Evolutionary conservation across 2,888 invertebrate genomes (phyloP), one percentile per base, ranked within the genome.

Genomic region (Eupithecia centaureata): DNA sequence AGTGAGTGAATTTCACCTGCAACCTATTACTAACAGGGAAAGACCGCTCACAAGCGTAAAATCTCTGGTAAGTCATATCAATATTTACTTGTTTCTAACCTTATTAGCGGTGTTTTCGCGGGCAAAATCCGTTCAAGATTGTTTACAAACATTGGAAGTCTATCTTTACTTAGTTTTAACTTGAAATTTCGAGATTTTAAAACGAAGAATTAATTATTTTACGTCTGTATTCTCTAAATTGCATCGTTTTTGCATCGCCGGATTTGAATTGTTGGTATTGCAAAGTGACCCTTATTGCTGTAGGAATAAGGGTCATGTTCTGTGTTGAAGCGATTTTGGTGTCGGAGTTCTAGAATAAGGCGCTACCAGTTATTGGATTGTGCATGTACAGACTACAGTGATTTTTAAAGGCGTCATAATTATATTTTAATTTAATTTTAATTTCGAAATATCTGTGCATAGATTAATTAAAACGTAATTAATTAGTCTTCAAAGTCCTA

Each of bases 201-300:
- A 67, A 66, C 74, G 75, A 69, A 73, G 77, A 77, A 82, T 80
- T 84, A 83, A 85, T 86, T 86, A 88, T 82, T 76, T 63, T 25
- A 68, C 74, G 76, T 81, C 74, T 76, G 74, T 90, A 91, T 89
- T 91, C 90, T 86, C 81, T 67, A 82, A 81, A 84, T 86, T 74
- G 82, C 75, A 77, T 86, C 79, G 78, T 68, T 70, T 77, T 75
- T 73, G 75, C 73, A 80, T 80, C 75, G 80, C 71, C 70, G 64
- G 63, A 68, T 75, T 67, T 73, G 68, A 38, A 68, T 65, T 66
- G 65, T 67, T 76, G 74, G 69, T 79, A 77, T 76, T 74, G 77
- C 63, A 87, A 79, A 81, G 71, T 86, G 64, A 71, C 76, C 81
- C 79, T 80, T 90, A 86, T 73, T n/a, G 0, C 0, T 0, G 2